Evolutionary conservation across 2,113 vertebrate genomes (phyloP).

Genomic region (Muntiacus muntjak): DNA sequence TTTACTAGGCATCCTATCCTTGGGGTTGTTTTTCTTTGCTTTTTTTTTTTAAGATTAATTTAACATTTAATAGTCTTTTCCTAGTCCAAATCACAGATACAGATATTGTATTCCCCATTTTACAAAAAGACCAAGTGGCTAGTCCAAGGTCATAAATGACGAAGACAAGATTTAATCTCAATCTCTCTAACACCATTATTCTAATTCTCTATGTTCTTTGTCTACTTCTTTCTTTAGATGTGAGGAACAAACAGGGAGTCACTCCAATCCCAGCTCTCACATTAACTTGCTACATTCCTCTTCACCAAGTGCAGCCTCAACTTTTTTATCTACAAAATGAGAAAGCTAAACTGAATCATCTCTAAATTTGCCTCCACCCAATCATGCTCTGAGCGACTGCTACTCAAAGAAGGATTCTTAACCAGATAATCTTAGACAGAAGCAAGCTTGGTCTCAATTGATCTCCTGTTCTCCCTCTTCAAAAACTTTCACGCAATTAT

Average conservation of each 20-base stretch:
- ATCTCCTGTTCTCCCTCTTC: background rate
- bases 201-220: background rate
- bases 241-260: background rate
- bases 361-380: background rate
- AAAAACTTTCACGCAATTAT: background rate
- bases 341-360: background rate
- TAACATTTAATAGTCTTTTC: background rate
- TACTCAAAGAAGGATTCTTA: background rate
- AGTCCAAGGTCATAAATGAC: background rate
- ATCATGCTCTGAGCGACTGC: background rate
- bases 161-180: background rate
- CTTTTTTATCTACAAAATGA: background rate
- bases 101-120: background rate
- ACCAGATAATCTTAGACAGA: background rate
- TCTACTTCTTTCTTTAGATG: background rate
- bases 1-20: background rate
- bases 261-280: background rate
- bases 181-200: background rate
- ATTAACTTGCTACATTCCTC: background rate
- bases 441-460: background rate
- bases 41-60: background rate
- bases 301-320: background rate
- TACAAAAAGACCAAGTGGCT: background rate
- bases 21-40: background rate
- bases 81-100: background rate